phyloP scores from a whole-genome alignment of 2,888 invertebrate species.

The Quadroppia sp. region DNA sequence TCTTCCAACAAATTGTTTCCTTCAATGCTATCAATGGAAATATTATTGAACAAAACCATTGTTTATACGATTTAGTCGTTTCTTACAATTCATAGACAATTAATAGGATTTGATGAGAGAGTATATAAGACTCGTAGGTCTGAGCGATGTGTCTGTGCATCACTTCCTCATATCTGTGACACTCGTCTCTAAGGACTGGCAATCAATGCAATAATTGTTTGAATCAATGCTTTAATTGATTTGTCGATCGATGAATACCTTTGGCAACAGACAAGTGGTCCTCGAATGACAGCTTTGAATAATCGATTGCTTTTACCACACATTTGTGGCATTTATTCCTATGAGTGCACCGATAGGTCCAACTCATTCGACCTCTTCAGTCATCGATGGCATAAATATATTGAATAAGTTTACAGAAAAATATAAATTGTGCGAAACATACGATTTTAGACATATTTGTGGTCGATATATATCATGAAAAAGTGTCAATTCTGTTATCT shows the following conservation, averaged over 20 bases:
- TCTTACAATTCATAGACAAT: slow-evolving; percentile 99
- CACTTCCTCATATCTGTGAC: slow-evolving; percentile 76
- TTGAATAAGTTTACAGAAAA: background rate
- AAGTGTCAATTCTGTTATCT: background rate
- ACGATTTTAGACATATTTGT: background rate
- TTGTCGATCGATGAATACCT: slow-evolving; percentile 4
- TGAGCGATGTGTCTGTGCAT: slow-evolving; percentile 99
- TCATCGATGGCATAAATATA: background rate
- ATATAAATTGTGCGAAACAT: background rate
- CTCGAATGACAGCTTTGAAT: background rate
- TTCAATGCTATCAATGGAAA: slow-evolving; percentile 73
- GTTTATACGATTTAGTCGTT: slow-evolving; percentile 43
- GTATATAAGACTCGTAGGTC: slow-evolving; percentile 86
- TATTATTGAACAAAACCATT: background rate
- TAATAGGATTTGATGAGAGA: slow-evolving; percentile 96
- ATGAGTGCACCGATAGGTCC: background rate
- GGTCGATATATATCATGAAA: background rate
- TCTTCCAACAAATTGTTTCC: slow-evolving; percentile 98
- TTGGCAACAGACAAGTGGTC: background rate
- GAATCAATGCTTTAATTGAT: background rate
- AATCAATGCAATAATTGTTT: background rate
- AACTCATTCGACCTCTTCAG: slow-evolving; percentile 16
- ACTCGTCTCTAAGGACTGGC: background rate
- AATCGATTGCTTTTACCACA: slow-evolving; percentile 2
- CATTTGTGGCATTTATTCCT: background rate